Evolutionary conservation across 2,113 vertebrate genomes (phyloP).

Genomic region (Dicrurus megarhynchus): DNA sequence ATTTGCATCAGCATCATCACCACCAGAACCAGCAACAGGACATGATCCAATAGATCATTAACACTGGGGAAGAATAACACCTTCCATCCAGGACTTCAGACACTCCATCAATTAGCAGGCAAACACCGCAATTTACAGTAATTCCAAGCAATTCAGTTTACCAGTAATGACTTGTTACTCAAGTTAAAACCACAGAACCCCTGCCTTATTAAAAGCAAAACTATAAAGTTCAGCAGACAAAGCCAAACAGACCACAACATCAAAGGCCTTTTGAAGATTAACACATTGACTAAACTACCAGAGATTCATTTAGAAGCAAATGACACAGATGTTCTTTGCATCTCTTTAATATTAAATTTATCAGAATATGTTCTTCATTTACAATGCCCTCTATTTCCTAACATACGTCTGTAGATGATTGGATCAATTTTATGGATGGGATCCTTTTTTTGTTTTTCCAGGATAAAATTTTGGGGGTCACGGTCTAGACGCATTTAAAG

Average conservation of each 20-base stretch:
- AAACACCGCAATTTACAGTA: slow-evolving; percentile 21
- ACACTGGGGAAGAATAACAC: background rate
- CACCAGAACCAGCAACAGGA: background rate
- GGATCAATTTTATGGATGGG: background rate
- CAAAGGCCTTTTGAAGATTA: slow-evolving; percentile 60
- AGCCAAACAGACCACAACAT: slow-evolving; percentile 29
- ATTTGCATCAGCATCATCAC: background rate
- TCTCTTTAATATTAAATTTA: slow-evolving; percentile 13
- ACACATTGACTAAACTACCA: slow-evolving; percentile 36
- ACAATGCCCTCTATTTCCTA: background rate
- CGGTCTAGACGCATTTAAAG: background rate
- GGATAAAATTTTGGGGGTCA: background rate
- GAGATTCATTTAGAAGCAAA: slow-evolving; percentile 33
- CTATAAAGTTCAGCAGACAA: slow-evolving; percentile 29
- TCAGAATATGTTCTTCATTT: background rate
- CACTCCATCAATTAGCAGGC: background rate
- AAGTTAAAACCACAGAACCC: background rate
- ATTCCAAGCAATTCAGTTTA: slow-evolving; percentile 3
- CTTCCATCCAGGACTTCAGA: background rate
- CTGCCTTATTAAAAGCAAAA: slow-evolving; percentile 37
- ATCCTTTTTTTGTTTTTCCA: background rate
- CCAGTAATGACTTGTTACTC: slow-evolving; percentile 12
- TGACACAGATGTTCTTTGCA: background rate
- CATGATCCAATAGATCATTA: background rate
- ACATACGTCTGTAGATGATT: background rate